Evolutionary conservation across 2,888 invertebrate genomes (phyloP), one percentile per base, ranked within the genome.

Genomic region (Ophion ellenae): DNA sequence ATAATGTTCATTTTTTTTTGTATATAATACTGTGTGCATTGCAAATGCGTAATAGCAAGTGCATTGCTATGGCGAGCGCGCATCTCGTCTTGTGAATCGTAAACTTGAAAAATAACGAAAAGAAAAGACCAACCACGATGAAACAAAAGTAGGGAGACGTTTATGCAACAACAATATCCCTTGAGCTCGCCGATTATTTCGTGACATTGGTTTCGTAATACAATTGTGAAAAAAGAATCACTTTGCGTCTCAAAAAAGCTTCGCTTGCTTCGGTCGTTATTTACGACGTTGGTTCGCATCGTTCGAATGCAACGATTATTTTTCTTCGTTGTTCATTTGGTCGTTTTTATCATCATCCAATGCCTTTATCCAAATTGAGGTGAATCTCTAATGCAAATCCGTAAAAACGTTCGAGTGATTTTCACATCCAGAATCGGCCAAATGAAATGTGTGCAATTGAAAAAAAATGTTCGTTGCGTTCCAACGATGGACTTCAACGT

Each of bases 141-240:
- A 28, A 32, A 20, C 24, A 17, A 70, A 28, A 76, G 53, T 67
- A 57, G 45, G 40, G 24, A 28, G 76, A 45, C 53, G 57, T 47
- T 85, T 85, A 81, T 85, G 85, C 85, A 75, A 75, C 70, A 79
- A 76, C 70, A 79, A 76, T 32, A 75, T 40, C 40, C 75, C 32
- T 70, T 70, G 67, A 36, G 77, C 66, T 82, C 47, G 36, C 53
- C 53, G 40, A 40, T 61, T 82, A 77, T 66, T 45, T 79, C 81
- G 75, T 86, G 85, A 87, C 77, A 84, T 88, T 88, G 87, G 86
- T 88, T 89, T 87, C 84, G 80, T 87, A 85, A 87, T 88, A 86
- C 84, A 86, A 87, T 66, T 87, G 87, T 88, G 85, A 77, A 84
- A 86, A 86, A 89, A 32, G 32, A 32, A 87, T 87, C 84, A 89